These are phyloP conservation scores for Ispidina picta DNA, from an alignment of 2,797 vertebrate species.

Conservation along the genomic window DNA sequence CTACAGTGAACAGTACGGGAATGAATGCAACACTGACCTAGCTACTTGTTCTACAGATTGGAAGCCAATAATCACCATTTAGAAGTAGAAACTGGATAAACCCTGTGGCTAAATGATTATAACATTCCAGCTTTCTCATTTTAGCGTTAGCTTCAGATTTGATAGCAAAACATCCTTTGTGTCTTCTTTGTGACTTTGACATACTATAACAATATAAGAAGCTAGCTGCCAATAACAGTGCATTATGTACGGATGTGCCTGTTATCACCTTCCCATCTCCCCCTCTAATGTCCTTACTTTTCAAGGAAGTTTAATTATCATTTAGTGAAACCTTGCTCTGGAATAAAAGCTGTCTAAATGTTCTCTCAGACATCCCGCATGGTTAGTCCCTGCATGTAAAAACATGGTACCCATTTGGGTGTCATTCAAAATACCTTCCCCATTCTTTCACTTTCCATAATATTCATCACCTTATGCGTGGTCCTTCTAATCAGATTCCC, in stretches of 20 bases:
- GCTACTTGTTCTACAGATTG: not conserved
- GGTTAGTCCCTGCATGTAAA: not conserved
- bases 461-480: not conserved
- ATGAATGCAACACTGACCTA: not conserved
- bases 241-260: not conserved
- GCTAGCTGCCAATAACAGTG: not conserved
- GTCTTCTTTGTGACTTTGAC: not conserved
- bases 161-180: not conserved
- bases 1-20: not conserved
- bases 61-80: not conserved
- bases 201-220: not conserved
- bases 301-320: not conserved
- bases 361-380: not conserved
- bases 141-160: not conserved
- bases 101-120: not conserved
- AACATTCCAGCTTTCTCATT: not conserved
- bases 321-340: not conserved
- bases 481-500: constrained; percentile 4
- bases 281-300: not conserved
- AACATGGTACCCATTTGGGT: not conserved
- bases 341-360: not conserved
- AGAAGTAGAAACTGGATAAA: not conserved
- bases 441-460: not conserved
- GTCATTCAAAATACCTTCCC: not conserved
- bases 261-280: not conserved